Base-by-base conservation (phyloP, 1,140 invertebrate genomes). In the Druon quercuslanigerum region DNA sequence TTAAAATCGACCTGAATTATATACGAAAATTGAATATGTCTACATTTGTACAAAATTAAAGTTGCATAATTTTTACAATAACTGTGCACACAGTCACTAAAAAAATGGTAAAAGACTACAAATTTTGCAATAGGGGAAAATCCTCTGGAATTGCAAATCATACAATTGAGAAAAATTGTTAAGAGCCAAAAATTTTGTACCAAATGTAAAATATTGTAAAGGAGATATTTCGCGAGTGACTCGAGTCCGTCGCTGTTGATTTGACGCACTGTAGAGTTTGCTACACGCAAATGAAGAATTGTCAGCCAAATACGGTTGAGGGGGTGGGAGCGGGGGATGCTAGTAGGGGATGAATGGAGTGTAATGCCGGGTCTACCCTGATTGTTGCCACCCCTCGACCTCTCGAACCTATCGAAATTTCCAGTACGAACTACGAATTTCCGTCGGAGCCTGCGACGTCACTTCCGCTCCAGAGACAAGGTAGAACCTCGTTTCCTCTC, bases 211-310 rank as follows among this genome's bases (percentile, higher is more conserved):
- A 72, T 25, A 56, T 12, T 56, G 70, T 74, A 79, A 76, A 74
- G 52, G 56, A 75, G 25, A 51, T 78, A 46, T 82, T 83, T 86
- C 80, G 76, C 80, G 84, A 57, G 76, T 73, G 60, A 82, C 85
- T 88, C 81, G 80, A 82, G 87, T 81, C 85, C 79, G 13, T 66
- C 13, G 57, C 83, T 89, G 84, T 79, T 84, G 85, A 84, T 84
- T 77, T 79, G 76, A 78, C 81, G 75, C 80, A 79, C 82, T 74
- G 79, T 79, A 79, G 83, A 89, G 85, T 90, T 90, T 89, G 87
- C 84, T 84, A 87, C 85, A 90, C 87, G 88, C 89, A 91, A 91
- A 91, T 91, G 90, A 91, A 90, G 90, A 91, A 91, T 91, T 91
- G 90, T 90, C 87, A 88, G 88, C 85, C 85, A 87, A 91, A 89